These are phyloP conservation scores for Drosophila biarmipes DNA, from an alignment of 1,140 invertebrate genomes.

Conservation along the genomic window DNA sequence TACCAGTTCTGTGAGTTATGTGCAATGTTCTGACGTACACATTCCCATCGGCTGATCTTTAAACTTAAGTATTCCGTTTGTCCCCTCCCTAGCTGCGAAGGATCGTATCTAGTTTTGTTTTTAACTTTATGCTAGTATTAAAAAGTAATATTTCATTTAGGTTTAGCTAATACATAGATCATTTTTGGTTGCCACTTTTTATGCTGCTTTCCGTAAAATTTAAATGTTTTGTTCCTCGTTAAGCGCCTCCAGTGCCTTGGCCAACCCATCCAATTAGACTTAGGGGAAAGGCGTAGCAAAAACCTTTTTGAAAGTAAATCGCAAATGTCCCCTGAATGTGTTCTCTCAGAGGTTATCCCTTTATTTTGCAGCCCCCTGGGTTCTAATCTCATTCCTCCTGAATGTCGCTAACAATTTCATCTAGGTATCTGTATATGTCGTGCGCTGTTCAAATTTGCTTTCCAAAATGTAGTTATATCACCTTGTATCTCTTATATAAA, in stretches of 20 bases:
- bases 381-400: slow-evolving; percentile 3
- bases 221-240: slow-evolving; percentile 34
- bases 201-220: slow-evolving; percentile 42
- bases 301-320: slow-evolving; percentile 20
- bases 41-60: slow-evolving; percentile 42
- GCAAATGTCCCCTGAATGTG: background rate
- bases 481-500: slow-evolving; percentile 57
- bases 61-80: slow-evolving; percentile 42
- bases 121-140: slow-evolving; percentile 72
- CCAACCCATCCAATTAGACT: slow-evolving; percentile 18
- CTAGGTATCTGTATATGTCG: slow-evolving; percentile 43
- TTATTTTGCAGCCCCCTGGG: background rate
- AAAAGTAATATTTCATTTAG: slow-evolving; percentile 76
- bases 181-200: slow-evolving; percentile 66
- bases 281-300: slow-evolving; percentile 1
- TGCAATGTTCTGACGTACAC: slow-evolving; percentile 57
- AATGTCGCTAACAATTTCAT: slow-evolving; percentile 41
- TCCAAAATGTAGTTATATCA: slow-evolving; percentile 52
- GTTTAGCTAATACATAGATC: slow-evolving; percentile 78
- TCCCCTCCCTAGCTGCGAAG: slow-evolving; percentile 22
- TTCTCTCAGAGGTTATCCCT: background rate
- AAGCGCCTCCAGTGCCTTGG: slow-evolving; percentile 35
- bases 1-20: slow-evolving; percentile 79
- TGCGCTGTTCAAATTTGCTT: slow-evolving; percentile 39
- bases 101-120: slow-evolving; percentile 53